Percentiles rank a stretch among this genome's conserved stretches.
phyloP scores from a whole-genome alignment of 92 coral and sea anemone species.

The Paramuricea clavata region DNA sequence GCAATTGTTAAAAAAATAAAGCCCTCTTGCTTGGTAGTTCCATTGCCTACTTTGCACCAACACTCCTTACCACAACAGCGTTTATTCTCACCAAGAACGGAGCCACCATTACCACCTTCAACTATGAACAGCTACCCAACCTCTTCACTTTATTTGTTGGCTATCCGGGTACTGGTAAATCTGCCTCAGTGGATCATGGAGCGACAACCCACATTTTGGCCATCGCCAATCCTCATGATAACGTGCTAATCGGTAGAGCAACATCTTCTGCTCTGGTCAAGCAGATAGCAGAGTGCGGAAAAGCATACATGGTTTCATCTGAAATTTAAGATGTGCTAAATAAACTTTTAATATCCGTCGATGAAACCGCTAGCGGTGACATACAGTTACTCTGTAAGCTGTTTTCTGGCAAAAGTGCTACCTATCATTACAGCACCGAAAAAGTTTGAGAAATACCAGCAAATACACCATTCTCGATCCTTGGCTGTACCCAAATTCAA shows the following conservation, averaged over 20 bases:
- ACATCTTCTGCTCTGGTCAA: conserved; percentile 55
- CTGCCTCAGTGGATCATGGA: conserved; percentile 12
- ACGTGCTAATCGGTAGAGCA: conserved; percentile 12
- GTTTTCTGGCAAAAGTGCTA: conserved; percentile 43
- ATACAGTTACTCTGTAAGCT: conserved; percentile 41
- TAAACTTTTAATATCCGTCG: conserved; percentile 42
- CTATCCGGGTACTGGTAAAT: conserved; percentile 63
- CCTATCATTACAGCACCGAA: conserved; percentile 67
- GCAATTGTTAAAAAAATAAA: background rate
- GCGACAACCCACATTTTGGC: conserved; percentile 2
- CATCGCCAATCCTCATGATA: background rate
- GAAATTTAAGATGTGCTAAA: conserved; percentile 51
- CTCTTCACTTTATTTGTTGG: conserved; percentile 51
- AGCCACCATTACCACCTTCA: conserved; percentile 16
- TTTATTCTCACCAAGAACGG: conserved; percentile 17
- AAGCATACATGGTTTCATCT: conserved; percentile 25
- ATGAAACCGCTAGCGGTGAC: conserved; percentile 46
- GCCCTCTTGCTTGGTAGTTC: background rate
- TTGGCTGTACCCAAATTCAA: conserved; percentile 70
- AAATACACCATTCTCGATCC: conserved; percentile 70
- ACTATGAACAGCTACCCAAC: conserved; percentile 62
- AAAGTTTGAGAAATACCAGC: conserved; percentile 38
- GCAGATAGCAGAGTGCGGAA: background rate
- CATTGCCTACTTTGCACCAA: conserved; percentile 1
- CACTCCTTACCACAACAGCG: conserved; percentile 26